Base-by-base conservation (phyloP, 1,140 invertebrate genomes). In the Cepaea nemoralis region DNA sequence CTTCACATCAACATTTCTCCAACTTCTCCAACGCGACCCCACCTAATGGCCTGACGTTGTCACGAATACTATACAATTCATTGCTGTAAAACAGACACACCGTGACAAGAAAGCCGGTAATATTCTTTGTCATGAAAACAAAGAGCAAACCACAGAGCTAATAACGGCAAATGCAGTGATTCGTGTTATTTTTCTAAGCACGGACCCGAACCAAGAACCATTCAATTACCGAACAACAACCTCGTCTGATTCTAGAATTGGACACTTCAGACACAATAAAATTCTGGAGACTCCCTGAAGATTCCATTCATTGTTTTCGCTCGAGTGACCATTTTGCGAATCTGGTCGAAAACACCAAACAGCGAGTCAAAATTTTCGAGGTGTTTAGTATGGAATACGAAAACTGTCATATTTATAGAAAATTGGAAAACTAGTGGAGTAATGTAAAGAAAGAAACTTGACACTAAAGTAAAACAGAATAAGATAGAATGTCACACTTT, bases 251-350 rank as follows among this genome's bases (percentile, higher is more conserved):
- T 77, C 55, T 55, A 77, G 75, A 63, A 59, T 66, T 48, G 75
- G 50, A 33, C 75, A 55, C 75, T 77, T 66, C 31, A 77, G 75
- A 77, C 75, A 77, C 75, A 77, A 77, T 77, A 77, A 77, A 77
- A 55, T 77, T 77, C 75, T 77, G 12, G 75, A 55, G 59, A 55
- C 55, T 77, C 75, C 75, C 75, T 66, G 33, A 77, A 77, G 75
- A 77, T 55, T 77, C 50, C 75, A 77, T 77, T 63, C 75, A 77
- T 77, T 77, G 75, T 66, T 77, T 77, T 66, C 75, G 75, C 75
- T 39, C 50, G 75, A 35, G 31, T 50, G 55, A 48, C 31, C 75
- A 66, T 77, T 77, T 77, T 77, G 48, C 48, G 40, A 50, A 59
- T 63, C 42, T 63, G 31, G 33, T 6, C 27, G 31, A 50, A 77